These are phyloP conservation scores for Drosophila novamexicana DNA, from an alignment of 1,140 invertebrate genomes.

Conservation along the genomic window DNA sequence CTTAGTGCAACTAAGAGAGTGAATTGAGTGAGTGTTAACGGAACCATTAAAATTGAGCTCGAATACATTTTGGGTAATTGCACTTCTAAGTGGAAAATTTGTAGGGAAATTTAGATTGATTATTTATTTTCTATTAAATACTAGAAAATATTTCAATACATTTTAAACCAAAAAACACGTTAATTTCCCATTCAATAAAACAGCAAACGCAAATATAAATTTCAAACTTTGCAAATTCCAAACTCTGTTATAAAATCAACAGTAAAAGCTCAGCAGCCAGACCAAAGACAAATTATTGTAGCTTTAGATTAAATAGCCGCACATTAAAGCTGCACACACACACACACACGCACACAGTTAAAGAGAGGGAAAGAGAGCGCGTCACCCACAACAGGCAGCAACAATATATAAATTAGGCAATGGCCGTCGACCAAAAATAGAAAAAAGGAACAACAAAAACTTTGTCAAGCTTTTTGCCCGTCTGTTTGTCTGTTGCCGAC, in stretches of 20 bases:
- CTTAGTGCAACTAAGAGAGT: not conserved
- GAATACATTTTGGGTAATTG: not conserved
- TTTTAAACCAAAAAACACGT: no score
- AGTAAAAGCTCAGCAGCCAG: conserved; percentile 19
- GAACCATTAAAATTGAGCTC: not conserved
- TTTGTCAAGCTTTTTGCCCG: conserved; percentile 29
- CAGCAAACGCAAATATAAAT: not conserved
- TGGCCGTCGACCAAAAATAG: not conserved
- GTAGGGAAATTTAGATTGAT: not conserved
- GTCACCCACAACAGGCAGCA: not conserved
- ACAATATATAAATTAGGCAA: conserved; percentile 41
- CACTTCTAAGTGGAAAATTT: not conserved
- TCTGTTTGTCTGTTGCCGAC: conserved; percentile 19
- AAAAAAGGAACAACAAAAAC: conserved; percentile 8
- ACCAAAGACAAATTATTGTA: conserved; percentile 36
- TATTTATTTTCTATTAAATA: no score
- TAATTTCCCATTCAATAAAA: not conserved
- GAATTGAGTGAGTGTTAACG: not conserved
- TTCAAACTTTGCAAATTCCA: not conserved
- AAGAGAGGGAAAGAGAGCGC: not conserved
- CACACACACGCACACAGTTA: not conserved
- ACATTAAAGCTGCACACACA: conserved; percentile 31
- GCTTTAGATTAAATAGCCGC: conserved; percentile 45
- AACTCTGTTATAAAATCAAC: conserved; percentile 16
- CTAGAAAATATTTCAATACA: not conserved